These are phyloP conservation scores for Leptobrachium leishanense DNA, from an alignment of 2,113 vertebrate species.

Conservation along the genomic window DNA sequence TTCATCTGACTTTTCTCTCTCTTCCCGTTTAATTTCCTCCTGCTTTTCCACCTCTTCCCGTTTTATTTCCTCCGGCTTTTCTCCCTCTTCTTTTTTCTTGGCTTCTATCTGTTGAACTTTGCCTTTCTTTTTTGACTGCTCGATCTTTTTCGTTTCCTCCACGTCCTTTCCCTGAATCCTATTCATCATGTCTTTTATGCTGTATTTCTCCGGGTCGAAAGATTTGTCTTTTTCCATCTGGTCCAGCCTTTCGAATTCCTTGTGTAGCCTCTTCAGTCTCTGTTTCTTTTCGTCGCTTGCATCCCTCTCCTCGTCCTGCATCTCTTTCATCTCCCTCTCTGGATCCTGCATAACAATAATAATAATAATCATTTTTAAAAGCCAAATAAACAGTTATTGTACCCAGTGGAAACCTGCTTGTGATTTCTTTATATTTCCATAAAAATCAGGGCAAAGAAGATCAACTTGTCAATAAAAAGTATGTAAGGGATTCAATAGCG, in stretches of 20 bases:
- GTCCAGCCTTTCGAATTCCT: constrained; percentile 27
- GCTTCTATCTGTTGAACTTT: background rate
- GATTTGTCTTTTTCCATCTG: constrained; percentile 56
- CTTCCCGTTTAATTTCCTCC: background rate
- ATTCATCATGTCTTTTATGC: constrained; percentile 17
- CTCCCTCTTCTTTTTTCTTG: background rate
- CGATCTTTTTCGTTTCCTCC: constrained; percentile 17
- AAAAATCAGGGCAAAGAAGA: too few species aligned
- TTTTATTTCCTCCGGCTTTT: background rate
- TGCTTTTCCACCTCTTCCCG: background rate
- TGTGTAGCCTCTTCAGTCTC: constrained; percentile 59
- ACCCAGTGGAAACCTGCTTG: too few species aligned
- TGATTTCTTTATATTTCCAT: too few species aligned
- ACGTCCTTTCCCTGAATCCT: background rate
- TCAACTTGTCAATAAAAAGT: too few species aligned
- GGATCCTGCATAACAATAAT: constrained; percentile 61
- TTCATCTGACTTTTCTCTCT: background rate
- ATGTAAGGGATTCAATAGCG: too few species aligned
- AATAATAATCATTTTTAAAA: too few species aligned
- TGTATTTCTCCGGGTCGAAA: constrained; percentile 14
- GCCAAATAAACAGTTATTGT: too few species aligned
- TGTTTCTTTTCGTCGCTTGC: constrained; percentile 58
- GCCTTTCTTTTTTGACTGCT: background rate
- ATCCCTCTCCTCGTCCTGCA: constrained; percentile 69
- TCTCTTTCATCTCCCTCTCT: constrained; percentile 77